These are phyloP conservation scores for Thymelicus lineola DNA, from an alignment of 2,888 invertebrate genomes.

Conservation along the genomic window DNA sequence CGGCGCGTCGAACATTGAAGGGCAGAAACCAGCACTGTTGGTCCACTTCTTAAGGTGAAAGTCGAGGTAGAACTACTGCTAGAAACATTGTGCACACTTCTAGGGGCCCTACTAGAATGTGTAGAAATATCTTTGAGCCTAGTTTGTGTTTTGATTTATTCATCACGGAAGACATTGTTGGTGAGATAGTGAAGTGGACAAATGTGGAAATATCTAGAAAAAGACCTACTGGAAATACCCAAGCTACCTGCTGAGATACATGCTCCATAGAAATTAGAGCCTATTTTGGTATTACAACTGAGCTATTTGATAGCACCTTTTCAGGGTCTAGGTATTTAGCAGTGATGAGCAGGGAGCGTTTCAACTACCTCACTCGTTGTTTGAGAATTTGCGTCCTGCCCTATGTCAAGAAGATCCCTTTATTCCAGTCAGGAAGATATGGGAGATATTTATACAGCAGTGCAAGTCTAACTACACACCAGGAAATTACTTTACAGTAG, in stretches of 20 bases:
- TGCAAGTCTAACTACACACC: slow-evolving; percentile 43
- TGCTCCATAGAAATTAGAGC: slow-evolving; percentile 30
- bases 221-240: slow-evolving; percentile 9
- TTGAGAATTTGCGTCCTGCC: slow-evolving; percentile 31
- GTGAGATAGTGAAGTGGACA: slow-evolving; percentile 38
- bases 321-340: slow-evolving; percentile 40
- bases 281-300: slow-evolving; percentile 34
- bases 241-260: slow-evolving; percentile 21
- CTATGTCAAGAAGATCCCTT: slow-evolving; percentile 44
- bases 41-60: slow-evolving; percentile 13
- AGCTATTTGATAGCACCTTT: slow-evolving; percentile 40
- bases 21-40: slow-evolving; percentile 7
- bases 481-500: slow-evolving; percentile 35
- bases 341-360: slow-evolving; percentile 41
- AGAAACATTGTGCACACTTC: slow-evolving; percentile 7
- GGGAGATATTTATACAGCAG: slow-evolving; percentile 45
- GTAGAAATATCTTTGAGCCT: slow-evolving; percentile 28
- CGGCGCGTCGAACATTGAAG: slow-evolving; percentile 7
- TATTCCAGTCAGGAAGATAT: slow-evolving; percentile 50
- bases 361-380: slow-evolving; percentile 41
- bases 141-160: slow-evolving; percentile 35
- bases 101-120: slow-evolving; percentile 21
- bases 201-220: slow-evolving; percentile 34
- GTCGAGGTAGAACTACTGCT: slow-evolving; percentile 11
- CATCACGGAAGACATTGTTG: slow-evolving; percentile 39